Evolutionary conservation across 1,140 invertebrate species (phyloP).

Genomic region (Pantala flavescens): DNA sequence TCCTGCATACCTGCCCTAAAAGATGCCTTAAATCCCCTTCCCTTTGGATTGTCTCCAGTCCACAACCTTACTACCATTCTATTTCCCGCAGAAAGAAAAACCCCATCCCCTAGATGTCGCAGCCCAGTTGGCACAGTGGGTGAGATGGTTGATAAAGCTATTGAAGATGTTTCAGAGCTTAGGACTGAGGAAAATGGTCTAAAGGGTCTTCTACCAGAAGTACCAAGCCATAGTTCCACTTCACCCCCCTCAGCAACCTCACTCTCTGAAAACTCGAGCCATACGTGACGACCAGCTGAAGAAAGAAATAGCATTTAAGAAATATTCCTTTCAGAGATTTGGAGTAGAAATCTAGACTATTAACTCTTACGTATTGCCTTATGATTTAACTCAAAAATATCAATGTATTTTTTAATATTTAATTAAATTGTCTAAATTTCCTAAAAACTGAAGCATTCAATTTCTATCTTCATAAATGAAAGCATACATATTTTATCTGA

Average conservation of each 20-base stretch:
- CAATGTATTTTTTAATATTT: too few species aligned
- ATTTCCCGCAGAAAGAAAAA: conserved; percentile 49
- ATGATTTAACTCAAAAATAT: too few species aligned
- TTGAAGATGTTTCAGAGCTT: too few species aligned
- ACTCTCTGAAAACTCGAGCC: conserved; percentile 48
- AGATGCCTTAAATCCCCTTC: conserved; percentile 46
- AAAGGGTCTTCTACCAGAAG: conserved; percentile 32
- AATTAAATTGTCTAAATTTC: too few species aligned
- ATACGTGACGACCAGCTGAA: conserved; percentile 45
- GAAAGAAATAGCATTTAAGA: conserved; percentile 18
- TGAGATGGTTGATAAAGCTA: conserved; percentile 39
- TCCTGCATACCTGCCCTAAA: conserved; percentile 43
- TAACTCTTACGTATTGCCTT: too few species aligned
- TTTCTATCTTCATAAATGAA: too few species aligned
- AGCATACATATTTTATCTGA: too few species aligned
- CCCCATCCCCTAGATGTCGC: conserved; percentile 22
- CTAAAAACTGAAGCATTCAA: too few species aligned
- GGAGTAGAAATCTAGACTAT: too few species aligned
- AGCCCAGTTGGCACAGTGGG: conserved; percentile 34
- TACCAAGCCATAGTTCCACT: conserved; percentile 44
- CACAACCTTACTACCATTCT: conserved; percentile 42
- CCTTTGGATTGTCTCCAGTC: conserved; percentile 44
- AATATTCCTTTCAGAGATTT: too few species aligned
- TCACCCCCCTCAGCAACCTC: conserved; percentile 33
- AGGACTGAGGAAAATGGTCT: conserved; percentile 37